phyloP scores from a whole-genome alignment of 1,140 invertebrate genomes.

The Eurosta solidaginis region DNA sequence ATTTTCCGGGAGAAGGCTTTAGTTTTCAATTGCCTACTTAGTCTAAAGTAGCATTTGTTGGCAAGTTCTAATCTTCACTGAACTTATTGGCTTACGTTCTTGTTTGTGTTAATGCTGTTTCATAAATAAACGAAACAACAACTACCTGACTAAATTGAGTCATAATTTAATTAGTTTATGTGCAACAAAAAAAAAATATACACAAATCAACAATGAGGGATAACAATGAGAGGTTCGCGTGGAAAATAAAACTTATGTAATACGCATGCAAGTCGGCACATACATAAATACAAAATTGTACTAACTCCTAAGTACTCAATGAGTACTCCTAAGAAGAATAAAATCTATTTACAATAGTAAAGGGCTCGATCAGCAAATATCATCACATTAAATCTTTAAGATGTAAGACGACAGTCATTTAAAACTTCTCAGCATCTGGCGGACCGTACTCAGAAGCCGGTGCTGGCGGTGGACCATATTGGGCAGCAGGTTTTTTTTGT shows the following conservation, averaged over 20 bases:
- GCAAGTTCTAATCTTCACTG: too few species aligned
- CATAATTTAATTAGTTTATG: constrained; percentile 4
- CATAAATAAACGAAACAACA: too few species aligned
- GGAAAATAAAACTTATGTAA: not conserved
- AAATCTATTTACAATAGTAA: constrained; percentile 13
- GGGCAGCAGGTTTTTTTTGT: constrained; percentile 47
- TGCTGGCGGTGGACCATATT: constrained; percentile 51
- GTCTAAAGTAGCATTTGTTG: too few species aligned
- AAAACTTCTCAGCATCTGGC: constrained; percentile 40
- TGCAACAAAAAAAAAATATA: not conserved
- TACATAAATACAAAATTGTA: constrained; percentile 16
- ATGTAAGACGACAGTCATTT: not conserved
- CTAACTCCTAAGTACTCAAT: constrained; percentile 4
- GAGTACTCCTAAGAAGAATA: not conserved
- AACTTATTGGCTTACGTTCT: too few species aligned
- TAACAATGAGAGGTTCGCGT: not conserved
- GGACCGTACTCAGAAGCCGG: constrained; percentile 53
- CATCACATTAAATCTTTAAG: not conserved
- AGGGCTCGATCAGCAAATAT: not conserved
- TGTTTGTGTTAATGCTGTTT: too few species aligned
- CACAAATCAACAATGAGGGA: not conserved
- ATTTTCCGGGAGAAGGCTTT: too few species aligned
- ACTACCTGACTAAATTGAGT: too few species aligned
- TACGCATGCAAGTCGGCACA: too few species aligned
- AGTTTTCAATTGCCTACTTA: too few species aligned